phyloP scores from a whole-genome alignment of 2,888 invertebrate species.

The Ormyrus pomaceus region DNA sequence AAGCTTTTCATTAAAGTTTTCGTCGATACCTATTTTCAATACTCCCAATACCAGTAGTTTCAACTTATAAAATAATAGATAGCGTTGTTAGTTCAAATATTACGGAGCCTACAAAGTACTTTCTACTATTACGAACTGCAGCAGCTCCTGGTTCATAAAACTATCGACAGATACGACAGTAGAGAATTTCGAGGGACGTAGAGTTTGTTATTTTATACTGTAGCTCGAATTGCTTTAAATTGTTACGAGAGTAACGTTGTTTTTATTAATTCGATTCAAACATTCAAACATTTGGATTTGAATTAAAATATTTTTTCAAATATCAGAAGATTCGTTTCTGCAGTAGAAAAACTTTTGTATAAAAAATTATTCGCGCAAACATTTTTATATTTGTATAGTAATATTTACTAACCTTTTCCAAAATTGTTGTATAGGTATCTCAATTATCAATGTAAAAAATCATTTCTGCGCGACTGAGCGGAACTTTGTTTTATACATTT shows the following conservation, averaged over 20 bases:
- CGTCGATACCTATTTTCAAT: slow-evolving; percentile 3
- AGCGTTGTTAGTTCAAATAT: slow-evolving; percentile 18
- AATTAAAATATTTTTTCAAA: not conserved
- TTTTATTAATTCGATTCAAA: slow-evolving; percentile 10
- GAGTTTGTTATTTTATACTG: slow-evolving; percentile 39
- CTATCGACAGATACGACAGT: slow-evolving; percentile 30
- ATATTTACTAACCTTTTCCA: too few relatives aligned
- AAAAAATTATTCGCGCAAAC: too few relatives aligned
- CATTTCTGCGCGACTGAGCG: too few relatives aligned
- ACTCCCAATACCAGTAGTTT: not conserved
- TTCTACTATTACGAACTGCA: slow-evolving; percentile 24
- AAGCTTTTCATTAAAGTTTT: not conserved
- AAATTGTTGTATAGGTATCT: too few relatives aligned
- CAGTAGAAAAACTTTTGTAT: too few relatives aligned
- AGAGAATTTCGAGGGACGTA: slow-evolving; percentile 33
- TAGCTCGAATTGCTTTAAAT: slow-evolving; percentile 29
- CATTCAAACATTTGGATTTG: not conserved
- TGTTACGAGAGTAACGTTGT: not conserved
- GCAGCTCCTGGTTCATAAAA: not conserved
- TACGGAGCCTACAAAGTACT: slow-evolving; percentile 1
- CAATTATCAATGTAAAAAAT: too few relatives aligned
- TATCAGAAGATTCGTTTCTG: not conserved
- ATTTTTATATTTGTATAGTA: too few relatives aligned
- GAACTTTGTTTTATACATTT: too few relatives aligned
- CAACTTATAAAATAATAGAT: not conserved